Evolutionary conservation across 92 coral and sea anemone genomes (phyloP), one percentile per base, ranked within the genome.

Genomic region (Umimayanthus kanabou): DNA sequence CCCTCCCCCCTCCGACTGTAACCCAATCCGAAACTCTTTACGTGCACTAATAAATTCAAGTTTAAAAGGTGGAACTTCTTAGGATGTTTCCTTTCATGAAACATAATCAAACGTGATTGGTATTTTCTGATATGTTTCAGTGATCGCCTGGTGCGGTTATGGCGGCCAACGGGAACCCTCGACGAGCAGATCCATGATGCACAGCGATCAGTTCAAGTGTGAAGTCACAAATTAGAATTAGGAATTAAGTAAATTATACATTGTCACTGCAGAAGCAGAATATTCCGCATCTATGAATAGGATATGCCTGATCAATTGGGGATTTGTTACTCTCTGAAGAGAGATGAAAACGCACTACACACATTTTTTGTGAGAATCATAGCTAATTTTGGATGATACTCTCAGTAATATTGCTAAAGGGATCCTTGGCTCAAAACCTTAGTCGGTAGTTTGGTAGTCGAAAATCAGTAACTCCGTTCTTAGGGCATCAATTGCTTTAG

Each of bases 141-240:
- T 89, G 99, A 97, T 92, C 98, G 99, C 49, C 94, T 95, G 80
- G 98, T 97, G 14, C 97, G 99, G 81, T 89, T 97, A 37, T 97
- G 99, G 99, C 96, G 98, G 30, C 95, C 94, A 37, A 97, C 98
- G 22, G 97, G 95, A 39, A 93, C 96, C 5, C 94, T 97, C 11
- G 99, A 97, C 55, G 99, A 97, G 67, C 97, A 95, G 71, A 86
- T 95, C 9, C 87, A 85, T 39, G 95, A 97, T 28, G 69, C 92
- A 5, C 89, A 90, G 82, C 92, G 93, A 73, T 77, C 98, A 5
- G 92, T 93, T 47, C 93, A 85, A 75, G 94, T 92, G 73, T 94
- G 45, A 70, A n/a, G 42, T 33, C 40, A 72, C 69, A 61, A 61
- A 20, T 18, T 23, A 20, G 4, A 61, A 3, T 61, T 61, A 61